Evolutionary conservation across 2,113 vertebrate species (phyloP).

Genomic region (Sapayoa aenigma): DNA sequence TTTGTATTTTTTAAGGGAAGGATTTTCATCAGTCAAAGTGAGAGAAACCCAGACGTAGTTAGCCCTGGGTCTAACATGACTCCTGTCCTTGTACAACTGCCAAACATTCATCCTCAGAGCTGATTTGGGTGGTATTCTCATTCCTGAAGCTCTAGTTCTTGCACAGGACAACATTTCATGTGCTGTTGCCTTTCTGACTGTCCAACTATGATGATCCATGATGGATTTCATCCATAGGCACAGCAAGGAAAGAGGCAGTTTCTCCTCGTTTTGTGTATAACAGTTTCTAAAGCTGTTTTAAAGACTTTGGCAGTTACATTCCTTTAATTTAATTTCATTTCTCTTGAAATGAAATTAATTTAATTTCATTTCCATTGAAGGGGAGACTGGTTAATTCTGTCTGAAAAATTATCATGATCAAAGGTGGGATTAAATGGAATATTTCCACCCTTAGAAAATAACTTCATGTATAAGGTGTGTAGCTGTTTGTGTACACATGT

Average conservation of each 20-base stretch:
- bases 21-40: not conserved
- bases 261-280: not conserved
- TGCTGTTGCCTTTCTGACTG: not conserved
- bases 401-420: not conserved
- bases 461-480: accelerated
- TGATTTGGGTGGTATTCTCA: not conserved
- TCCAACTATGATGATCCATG: not conserved
- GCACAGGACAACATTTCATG: not conserved
- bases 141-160: not conserved
- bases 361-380: not conserved
- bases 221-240: not conserved
- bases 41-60: not conserved
- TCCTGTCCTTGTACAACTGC: not conserved
- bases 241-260: not conserved
- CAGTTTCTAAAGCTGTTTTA: not conserved
- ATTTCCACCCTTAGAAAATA: not conserved
- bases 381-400: not conserved
- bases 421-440: not conserved
- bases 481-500: not conserved
- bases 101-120: not conserved
- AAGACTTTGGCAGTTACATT: not conserved
- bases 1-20: not conserved
- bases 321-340: not conserved
- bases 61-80: not conserved
- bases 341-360: no score